These are phyloP conservation scores for Gallinago paraguaiae DNA, from an alignment of 2,113 vertebrate genomes.

Conservation along the genomic window DNA sequence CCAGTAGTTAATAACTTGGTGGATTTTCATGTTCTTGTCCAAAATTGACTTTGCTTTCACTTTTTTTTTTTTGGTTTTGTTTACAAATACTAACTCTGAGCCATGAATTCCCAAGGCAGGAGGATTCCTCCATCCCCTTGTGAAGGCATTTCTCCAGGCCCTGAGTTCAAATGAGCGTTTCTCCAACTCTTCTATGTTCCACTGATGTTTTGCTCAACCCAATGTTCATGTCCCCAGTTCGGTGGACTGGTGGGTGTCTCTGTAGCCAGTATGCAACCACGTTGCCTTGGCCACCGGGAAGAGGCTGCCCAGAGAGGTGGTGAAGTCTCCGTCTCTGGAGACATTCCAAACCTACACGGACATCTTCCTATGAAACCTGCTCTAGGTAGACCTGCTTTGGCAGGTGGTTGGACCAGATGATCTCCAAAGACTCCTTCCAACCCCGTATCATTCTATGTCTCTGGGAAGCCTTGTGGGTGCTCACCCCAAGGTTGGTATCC, in stretches of 20 bases:
- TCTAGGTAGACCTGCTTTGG: no score
- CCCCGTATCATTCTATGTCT: no score
- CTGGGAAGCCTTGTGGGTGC: background rate
- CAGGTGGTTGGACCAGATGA: no score
- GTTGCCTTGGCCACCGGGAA: fast-evolving
- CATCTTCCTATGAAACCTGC: no score
- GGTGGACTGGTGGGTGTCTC: background rate
- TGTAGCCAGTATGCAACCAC: no score
- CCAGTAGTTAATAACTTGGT: slow-evolving; percentile 49
- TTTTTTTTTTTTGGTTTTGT: background rate
- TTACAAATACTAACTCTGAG: background rate
- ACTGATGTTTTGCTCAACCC: background rate
- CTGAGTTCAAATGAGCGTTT: background rate
- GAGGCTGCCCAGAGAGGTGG: no score
- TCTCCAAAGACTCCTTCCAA: no score
- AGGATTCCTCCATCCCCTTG: background rate
- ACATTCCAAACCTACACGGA: no score
- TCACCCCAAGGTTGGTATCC: no score
- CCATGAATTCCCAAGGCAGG: background rate
- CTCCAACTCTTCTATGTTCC: background rate
- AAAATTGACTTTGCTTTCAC: background rate
- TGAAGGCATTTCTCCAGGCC: background rate
- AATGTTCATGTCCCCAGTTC: background rate
- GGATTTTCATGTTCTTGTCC: background rate
- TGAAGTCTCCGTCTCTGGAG: no score